phyloP scores from a whole-genome alignment of 2,113 vertebrate species.

The Panthera tigris region DNA sequence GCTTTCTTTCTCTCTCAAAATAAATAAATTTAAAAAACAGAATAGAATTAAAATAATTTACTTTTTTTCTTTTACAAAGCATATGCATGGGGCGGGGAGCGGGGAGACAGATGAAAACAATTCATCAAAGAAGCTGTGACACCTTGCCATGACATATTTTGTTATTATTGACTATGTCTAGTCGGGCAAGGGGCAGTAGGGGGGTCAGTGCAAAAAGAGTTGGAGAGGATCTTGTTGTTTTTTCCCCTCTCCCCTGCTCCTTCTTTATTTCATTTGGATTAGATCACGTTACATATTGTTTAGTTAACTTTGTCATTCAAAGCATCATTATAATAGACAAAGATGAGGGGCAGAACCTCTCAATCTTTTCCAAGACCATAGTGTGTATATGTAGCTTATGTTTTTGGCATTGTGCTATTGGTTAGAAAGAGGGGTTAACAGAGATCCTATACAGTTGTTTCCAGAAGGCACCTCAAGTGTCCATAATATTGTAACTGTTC shows the following conservation, averaged over 20 bases:
- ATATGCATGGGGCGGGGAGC: background rate
- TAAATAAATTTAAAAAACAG: background rate
- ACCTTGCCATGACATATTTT: background rate
- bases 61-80: background rate
- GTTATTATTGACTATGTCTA: background rate
- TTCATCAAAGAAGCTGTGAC: background rate
- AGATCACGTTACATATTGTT: background rate
- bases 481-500: background rate
- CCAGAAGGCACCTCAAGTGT: background rate
- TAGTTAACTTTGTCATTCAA: background rate
- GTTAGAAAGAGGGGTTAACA: background rate
- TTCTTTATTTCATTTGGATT: background rate
- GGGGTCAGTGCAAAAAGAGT: background rate
- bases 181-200: rapidly evolving
- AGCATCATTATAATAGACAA: background rate
- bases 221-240: background rate
- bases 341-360: background rate
- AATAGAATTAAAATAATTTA: background rate
- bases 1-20: too few species aligned
- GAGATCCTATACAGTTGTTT: too few species aligned
- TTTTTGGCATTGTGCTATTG: background rate
- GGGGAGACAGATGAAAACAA: background rate
- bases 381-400: background rate
- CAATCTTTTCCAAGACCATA: background rate
- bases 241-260: background rate